Base-by-base conservation (phyloP, 2,888 invertebrate species). In the Merodon equestris region DNA sequence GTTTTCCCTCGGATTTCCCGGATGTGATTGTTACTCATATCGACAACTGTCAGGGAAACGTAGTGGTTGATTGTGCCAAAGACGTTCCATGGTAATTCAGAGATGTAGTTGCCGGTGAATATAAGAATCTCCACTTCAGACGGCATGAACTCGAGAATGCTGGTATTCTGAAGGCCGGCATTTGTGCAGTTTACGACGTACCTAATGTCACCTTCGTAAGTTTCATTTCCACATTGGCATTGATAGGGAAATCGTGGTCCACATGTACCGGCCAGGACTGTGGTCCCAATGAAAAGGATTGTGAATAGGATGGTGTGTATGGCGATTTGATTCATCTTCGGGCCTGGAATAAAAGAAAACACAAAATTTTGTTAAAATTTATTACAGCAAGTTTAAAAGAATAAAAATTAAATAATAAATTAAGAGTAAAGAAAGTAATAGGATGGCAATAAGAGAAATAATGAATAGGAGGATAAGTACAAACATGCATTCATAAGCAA, bases 11-110 rank as follows among this genome's bases (percentile, higher is more conserved):
- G 91, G 51, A 95, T 94, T 82, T 92, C 92, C 48, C 90, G 87
- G 45, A 95, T 94, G 13, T 91, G 90, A 86, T 95, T 95, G 84
- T 91, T 92, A 76, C 93, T 93, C 93, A 95, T 92, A 84, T 95
- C 94, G 47, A 94, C 92, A 3, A 92, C 90, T 76, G 90, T 90
- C 51, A 94, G 87, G 48, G 90, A 88, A 18, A 90, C 90, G 71
- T 92, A 91, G 54, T 90, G 89, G 71, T 91, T 91, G 27, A 91
- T 89, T 38, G 90, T 91, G 0, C 94, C 94, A 84, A 95, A 94
- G 0, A 94, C 90, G 85, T 95, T 94, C 90, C 91, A 91, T 1
- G 93, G 93, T 48, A 95, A 86, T 60, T 91, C 91, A 4, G 90
- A 87, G 15, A 95, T 89, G 81, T 90, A 87, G 84, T 95, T 95